Evolutionary conservation across 2,888 invertebrate genomes (phyloP), one percentile per base, ranked within the genome.

Genomic region (Zygogramma bicolorata): DNA sequence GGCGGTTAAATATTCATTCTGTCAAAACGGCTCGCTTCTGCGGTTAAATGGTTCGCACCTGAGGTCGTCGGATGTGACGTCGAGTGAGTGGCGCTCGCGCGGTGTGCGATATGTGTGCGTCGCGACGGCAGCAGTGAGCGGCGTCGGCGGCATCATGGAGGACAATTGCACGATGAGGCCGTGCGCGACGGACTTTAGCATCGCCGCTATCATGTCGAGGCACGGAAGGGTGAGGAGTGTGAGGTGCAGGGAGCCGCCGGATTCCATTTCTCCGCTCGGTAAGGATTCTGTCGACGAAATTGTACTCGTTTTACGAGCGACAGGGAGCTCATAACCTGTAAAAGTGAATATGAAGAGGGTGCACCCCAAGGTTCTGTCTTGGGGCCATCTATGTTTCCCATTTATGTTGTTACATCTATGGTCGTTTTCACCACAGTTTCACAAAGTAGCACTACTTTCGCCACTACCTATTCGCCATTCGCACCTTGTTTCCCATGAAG

Each of bases 101-200:
- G n/a, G n/a, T n/a, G n/a, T n/a, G n/a, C n/a, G n/a, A n/a, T n/a
- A 80, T 83, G 79, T 77, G 77, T 70, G 63, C 73, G n/a, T n/a
- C n/a, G n/a, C n/a, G n/a, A n/a, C n/a, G n/a, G n/a, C n/a, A n/a
- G n/a, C n/a, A n/a, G 75, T 75, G 70, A 34, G 46, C 13, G 15
- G 15, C 25, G 46, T 13, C 20, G 27, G 27, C 22, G 66, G 58
- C 7, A 46, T 27, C 31, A 90, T 90, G 90, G 92, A 91, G 86
- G 91, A 91, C 84, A 91, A 92, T 82, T 92, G 92, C 86, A 92
- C 92, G 76, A 91, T 91, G 86, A 88, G 93, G 85, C 93, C 94
- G 81, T 93, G 94, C 89, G 96, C 96, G 88, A 97, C 97, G 78
- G 97, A 97, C 90, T 97, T 97, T 90, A 96, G 96, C 88, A 97